phyloP scores from a whole-genome alignment of 1,140 invertebrate species.

The Araneus ventricosus region DNA sequence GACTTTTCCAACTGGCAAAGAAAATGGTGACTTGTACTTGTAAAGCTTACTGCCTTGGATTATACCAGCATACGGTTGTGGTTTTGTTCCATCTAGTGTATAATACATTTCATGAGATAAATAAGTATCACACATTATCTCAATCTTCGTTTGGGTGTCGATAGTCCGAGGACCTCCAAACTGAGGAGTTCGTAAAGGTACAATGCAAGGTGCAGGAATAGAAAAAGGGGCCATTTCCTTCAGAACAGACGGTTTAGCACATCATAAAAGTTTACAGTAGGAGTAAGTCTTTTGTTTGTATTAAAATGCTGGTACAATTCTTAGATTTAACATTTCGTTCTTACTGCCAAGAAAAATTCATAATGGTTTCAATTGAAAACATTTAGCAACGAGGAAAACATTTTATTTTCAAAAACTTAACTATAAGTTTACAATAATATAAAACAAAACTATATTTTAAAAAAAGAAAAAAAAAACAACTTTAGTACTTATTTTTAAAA shows the following conservation, averaged over 20 bases:
- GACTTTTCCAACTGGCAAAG: conserved; percentile 49
- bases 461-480: no score
- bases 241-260: neutral
- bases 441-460: no score
- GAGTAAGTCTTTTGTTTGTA: neutral
- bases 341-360: neutral
- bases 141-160: conserved; percentile 56
- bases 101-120: conserved; percentile 63
- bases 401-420: neutral
- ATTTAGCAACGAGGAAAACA: neutral
- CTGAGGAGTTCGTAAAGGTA: conserved; percentile 1
- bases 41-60: conserved; percentile 54
- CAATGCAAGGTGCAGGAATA: conserved; percentile 53
- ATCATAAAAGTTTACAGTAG: neutral
- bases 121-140: conserved; percentile 53
- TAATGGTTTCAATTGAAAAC: neutral
- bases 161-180: conserved; percentile 37
- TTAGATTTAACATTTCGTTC: neutral
- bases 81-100: conserved; percentile 68
- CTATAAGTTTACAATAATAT: neutral
- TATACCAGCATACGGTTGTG: conserved; percentile 71
- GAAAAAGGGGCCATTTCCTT: conserved; percentile 69
- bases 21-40: conserved; percentile 59
- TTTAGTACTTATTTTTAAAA: no score
- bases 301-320: neutral